Evolutionary conservation across 2,888 invertebrate species (phyloP), one percentile per base, ranked within the genome.

Genomic region (Tinea trinotella): DNA sequence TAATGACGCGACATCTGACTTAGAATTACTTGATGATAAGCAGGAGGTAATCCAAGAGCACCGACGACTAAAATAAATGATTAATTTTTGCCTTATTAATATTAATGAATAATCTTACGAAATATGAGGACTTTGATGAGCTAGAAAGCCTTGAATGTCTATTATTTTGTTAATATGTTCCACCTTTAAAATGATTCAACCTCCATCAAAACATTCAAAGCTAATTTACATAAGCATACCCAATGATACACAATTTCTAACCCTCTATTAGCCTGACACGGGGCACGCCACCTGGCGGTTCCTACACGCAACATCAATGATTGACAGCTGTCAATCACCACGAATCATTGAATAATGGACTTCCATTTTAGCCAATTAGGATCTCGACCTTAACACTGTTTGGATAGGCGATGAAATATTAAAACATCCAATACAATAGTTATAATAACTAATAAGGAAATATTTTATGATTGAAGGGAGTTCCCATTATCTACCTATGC

Each of bases 251-350:
- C 48, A 48, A 18, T 50, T 24, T 50, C 22, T 13, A 46, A 17
- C 46, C 46, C 46, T 46, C 46, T 46, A 35, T 52, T 36, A 53
- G 36, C 2, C 52, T 17, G 50, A 50, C 52, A 52, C 52, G 52
- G 22, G 52, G 22, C 22, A 19, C 30, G 17, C 53, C 53, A 53
- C 53, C 53, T 53, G 53, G 53, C 40, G 20, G 13, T 35, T 13
- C 9, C 17, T 24, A 50, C 36, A 53, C 53, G 53, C 53, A 52
- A 30, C 54, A 22, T 17, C 9, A 4, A 60, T 76, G 79, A 83
- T 81, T 80, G 83, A 75, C 83, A 81, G 81, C 79, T 79, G 83
- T 66, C 84, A 81, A 80, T 83, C 79, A 71, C 46, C 64, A 71
- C 67, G 68, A 71, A 72, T 73, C 75, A 73, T 68, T 63, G 64